Base-by-base conservation (phyloP, 2,888 invertebrate genomes). In the Rosalia funebris region DNA sequence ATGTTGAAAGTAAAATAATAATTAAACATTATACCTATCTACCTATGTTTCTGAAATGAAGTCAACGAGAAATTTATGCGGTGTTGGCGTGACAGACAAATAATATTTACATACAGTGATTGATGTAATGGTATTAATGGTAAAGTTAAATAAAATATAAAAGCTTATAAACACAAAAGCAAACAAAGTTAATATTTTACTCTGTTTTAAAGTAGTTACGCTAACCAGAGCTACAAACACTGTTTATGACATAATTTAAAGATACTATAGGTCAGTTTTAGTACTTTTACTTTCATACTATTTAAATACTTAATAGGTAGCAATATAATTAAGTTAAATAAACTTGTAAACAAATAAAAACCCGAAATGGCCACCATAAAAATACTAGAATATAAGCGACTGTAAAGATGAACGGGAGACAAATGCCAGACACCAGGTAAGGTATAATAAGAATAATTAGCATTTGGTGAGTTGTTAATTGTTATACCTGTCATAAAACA, bases 171-270 rank as follows among this genome's bases (percentile, higher is more conserved):
- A 74, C 73, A 72, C 69, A 69, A 73, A 73, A 74, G 75, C 72
- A 77, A 76, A 76, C 76, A 77, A 62, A 70, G 70, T 75, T 72
- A 73, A 77, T 75, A 74, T 75, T 75, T 76, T 72, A 75, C 74
- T 77, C 76, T 76, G 75, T 78, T 79, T 77, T 76, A 78, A 79
- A 79, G 71, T 71, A 75, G 67, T 72, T 68, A 77, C 7, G 7
- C 80, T 80, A 80, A 80, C 79, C 72, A 79, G 73, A 73, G 76
- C 77, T 66, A 79, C 80, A 80, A 80, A 80, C 80, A 80, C 71
- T 69, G 70, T 79, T 79, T 79, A 80, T 76, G 77, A 75, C 75
- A 77, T 75, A 78, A 75, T 77, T 77, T 75, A 75, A 72, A 71
- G 68, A 71, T 69, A 68, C 67, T 72, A 64, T 77, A 79, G 79